Evolutionary conservation across 2,113 vertebrate species (phyloP), one percentile per base, ranked within the genome.

Genomic region (Rhynchomys soricoides): DNA sequence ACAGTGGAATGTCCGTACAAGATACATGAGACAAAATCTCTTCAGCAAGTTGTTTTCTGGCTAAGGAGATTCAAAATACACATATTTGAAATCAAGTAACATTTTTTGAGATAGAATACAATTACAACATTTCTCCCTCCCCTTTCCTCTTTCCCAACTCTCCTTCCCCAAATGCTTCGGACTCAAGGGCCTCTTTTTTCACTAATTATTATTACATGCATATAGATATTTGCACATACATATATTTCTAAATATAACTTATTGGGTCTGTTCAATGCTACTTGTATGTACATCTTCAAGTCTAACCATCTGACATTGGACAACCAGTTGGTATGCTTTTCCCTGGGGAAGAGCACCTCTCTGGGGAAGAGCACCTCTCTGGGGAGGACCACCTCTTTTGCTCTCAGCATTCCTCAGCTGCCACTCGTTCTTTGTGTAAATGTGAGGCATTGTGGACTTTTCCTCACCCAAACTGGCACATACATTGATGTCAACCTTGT

Each of bases 61-160:
- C 26, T 92, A 96, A 83, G 4, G 48, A 91, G 31, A 95, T 71
- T 83, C 26, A 83, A 81, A 82, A 71, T 83, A 87, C 9, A 70
- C 15, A 89, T 62, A 79, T 52, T 74, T 19, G 79, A 86, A 90
- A 86, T 43, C 17, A 81, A 85, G n/a, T 50, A 66, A 26, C 16
- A 66, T 59, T 88, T 79, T 79, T 37, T 52, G 75, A 21, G 77
- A 21, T 52, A 82, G 6, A 59, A 83, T 83, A 43, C 29, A 62
- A 81, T 81, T 57, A 55, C 45, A 45, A 48, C 75, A 55, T 62
- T 83, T 43, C n/a, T 43, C 15, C 7, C 22, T 62, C 40, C 45
- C 24, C 57, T 62, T 57, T 82, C 37, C 22, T 29, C n/a, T 83
- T n/a, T 62, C 81, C 57, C 15, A 29, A 15, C 3, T 4, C 22